These are phyloP conservation scores for Sebastes kiyomatsui DNA, from an alignment of 2,797 vertebrate genomes.

Conservation along the genomic window DNA sequence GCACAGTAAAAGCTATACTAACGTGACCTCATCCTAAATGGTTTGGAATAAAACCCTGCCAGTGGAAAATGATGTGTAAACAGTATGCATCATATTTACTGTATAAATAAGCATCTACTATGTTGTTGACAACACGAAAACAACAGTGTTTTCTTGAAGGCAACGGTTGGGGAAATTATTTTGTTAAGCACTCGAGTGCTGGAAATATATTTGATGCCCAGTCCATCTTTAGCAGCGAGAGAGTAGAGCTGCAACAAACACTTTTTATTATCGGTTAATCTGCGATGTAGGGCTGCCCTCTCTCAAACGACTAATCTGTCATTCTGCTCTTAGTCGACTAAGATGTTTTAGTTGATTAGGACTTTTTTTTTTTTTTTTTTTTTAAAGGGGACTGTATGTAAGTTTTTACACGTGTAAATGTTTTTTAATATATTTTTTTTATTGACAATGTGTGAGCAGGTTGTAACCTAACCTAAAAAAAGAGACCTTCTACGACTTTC, in stretches of 20 bases:
- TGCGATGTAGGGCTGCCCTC: background rate
- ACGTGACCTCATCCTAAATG: slow-evolving; percentile 10
- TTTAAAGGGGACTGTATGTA: background rate
- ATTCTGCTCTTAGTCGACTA: no score
- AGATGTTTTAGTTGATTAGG: background rate
- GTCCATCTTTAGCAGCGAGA: background rate
- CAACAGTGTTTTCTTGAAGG: slow-evolving; percentile 25
- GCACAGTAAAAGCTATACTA: slow-evolving; percentile 16
- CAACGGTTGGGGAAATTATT: slow-evolving; percentile 4
- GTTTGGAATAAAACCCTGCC: slow-evolving; percentile 32
- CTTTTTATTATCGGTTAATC: background rate
- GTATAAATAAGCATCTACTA: slow-evolving; percentile 24
- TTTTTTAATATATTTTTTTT: no score
- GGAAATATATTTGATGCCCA: slow-evolving; percentile 9
- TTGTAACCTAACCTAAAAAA: no score
- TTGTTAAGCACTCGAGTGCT: slow-evolving; percentile 10
- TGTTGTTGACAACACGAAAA: slow-evolving; percentile 28
- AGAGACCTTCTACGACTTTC: no score
- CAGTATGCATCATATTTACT: slow-evolving; percentile 10
- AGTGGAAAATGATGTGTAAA: slow-evolving; percentile 42
- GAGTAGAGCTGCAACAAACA: background rate
- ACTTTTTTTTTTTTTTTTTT: background rate
- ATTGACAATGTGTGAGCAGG: no score
- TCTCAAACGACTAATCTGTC: no score
- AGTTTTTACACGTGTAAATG: no score